Evolutionary conservation across 2,888 invertebrate genomes (phyloP).

Genomic region (Gymnoscelis rufifasciata): DNA sequence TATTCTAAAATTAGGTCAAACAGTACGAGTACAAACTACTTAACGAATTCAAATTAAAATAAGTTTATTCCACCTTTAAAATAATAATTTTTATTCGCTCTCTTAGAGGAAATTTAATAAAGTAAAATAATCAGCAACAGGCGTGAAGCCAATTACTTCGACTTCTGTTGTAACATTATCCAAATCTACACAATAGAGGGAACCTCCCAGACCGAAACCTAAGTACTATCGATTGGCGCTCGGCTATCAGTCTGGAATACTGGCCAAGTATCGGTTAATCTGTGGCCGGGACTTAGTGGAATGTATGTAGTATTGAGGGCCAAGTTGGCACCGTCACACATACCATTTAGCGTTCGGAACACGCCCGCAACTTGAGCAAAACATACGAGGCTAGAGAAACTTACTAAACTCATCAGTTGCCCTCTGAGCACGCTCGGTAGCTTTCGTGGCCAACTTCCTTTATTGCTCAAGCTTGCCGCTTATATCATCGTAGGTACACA

Average conservation of each 20-base stretch:
- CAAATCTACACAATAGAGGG: slow-evolving; percentile 1
- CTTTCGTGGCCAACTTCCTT: slow-evolving; percentile 57
- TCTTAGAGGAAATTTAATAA: too few relatives aligned
- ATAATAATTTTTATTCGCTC: too few relatives aligned
- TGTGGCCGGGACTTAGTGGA: slow-evolving; percentile 11
- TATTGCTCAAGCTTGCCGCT: slow-evolving; percentile 50
- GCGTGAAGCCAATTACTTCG: not conserved
- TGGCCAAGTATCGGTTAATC: slow-evolving; percentile 6
- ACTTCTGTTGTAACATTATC: not conserved
- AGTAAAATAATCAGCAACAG: too few relatives aligned
- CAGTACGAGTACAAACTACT: too few relatives aligned
- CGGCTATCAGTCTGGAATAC: slow-evolving; percentile 2
- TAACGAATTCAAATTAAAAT: too few relatives aligned
- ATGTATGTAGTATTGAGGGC: slow-evolving; percentile 18
- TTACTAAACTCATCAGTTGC: slow-evolving; percentile 71
- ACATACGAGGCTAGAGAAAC: slow-evolving; percentile 51
- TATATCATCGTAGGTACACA: slow-evolving; percentile 37
- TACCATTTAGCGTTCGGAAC: slow-evolving; percentile 48
- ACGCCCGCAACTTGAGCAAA: slow-evolving; percentile 49
- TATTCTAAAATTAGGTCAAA: too few relatives aligned
- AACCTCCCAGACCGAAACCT: slow-evolving; percentile 1
- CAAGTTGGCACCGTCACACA: slow-evolving; percentile 31
- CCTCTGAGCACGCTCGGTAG: slow-evolving; percentile 53
- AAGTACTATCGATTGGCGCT: slow-evolving; percentile 3
- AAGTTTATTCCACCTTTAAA: too few relatives aligned